Conservation (phyloP, 2,113 vertebrate species). For the Steatornis caripensis region DNA sequence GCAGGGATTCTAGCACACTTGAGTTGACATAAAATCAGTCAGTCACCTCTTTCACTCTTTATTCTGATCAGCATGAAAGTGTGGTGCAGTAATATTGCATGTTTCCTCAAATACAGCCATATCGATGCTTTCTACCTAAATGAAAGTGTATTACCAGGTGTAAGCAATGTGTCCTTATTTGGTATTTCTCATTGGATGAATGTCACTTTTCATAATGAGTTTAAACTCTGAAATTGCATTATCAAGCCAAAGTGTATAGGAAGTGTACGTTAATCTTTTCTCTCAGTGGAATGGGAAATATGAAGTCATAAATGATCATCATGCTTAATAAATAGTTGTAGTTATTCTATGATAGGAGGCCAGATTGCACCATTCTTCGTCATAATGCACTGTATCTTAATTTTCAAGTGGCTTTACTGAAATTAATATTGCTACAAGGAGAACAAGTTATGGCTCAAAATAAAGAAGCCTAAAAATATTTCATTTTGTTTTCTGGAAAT, state of each 20-base stretch:
- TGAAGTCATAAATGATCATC: not conserved
- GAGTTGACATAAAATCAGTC: not conserved
- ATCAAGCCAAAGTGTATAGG: not conserved
- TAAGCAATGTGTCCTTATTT: not conserved
- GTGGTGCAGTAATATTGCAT: not conserved
- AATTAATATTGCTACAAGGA: not conserved
- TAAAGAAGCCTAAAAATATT: not conserved
- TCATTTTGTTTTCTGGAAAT: not conserved
- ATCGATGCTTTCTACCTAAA: not conserved
- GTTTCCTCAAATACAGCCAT: not conserved
- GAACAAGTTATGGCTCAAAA: not conserved
- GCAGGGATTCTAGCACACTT: not conserved
- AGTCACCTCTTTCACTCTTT: not conserved
- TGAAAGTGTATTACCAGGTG: not conserved
- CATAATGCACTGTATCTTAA: not conserved
- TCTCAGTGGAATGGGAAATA: not conserved
- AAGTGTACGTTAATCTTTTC: slow-evolving; percentile 1
- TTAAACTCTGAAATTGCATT: not conserved
- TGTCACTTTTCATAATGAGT: not conserved
- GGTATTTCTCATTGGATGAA: not conserved
- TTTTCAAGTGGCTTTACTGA: not conserved
- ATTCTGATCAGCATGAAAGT: not conserved
- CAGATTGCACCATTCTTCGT: slow-evolving; percentile 14
- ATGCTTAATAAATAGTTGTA: slow-evolving; percentile 2
- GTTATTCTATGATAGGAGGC: not conserved